A percentile compares a stretch with the other conserved stretches of the same genome.
These are phyloP conservation scores for Gallinago media DNA, from an alignment of 2,113 vertebrate species.

Conservation along the genomic window DNA sequence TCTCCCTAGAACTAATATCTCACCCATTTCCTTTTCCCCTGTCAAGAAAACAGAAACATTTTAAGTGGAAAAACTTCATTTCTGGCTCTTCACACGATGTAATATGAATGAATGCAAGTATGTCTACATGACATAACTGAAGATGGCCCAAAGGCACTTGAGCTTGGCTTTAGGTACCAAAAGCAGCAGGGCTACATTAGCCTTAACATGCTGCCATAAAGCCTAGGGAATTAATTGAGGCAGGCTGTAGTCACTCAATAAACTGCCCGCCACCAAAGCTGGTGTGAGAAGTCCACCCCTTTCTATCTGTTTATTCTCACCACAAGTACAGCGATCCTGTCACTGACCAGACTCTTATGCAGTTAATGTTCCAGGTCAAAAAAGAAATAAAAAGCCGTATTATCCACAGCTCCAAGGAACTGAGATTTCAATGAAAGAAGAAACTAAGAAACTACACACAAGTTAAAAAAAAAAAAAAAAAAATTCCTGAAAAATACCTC, in stretches of 20 bases:
- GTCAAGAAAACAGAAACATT: not conserved
- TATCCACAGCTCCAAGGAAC: not conserved
- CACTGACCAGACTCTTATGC: not conserved
- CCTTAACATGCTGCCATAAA: not conserved
- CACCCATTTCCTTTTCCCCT: accelerated
- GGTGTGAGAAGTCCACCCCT: not conserved
- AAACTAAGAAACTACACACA: not conserved
- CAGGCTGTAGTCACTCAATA: not conserved
- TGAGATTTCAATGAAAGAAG: not conserved
- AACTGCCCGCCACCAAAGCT: not conserved
- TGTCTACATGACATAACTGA: not conserved
- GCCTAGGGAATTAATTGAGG: not conserved
- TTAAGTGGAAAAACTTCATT: not conserved
- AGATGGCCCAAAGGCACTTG: not conserved
- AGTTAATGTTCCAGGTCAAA: not conserved
- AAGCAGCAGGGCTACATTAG: accelerated
- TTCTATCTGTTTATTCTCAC: not conserved
- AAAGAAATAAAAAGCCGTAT: not conserved
- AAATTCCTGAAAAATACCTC: not conserved
- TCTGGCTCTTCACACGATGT: not conserved
- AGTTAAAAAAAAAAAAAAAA: not conserved
- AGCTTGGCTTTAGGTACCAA: not conserved
- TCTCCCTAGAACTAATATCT: not conserved
- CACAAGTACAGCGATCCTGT: not conserved
- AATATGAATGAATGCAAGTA: not conserved